Evolutionary conservation across 2,797 vertebrate genomes (phyloP), one percentile per base, ranked within the genome.

Genomic region (Macropodus opercularis): DNA sequence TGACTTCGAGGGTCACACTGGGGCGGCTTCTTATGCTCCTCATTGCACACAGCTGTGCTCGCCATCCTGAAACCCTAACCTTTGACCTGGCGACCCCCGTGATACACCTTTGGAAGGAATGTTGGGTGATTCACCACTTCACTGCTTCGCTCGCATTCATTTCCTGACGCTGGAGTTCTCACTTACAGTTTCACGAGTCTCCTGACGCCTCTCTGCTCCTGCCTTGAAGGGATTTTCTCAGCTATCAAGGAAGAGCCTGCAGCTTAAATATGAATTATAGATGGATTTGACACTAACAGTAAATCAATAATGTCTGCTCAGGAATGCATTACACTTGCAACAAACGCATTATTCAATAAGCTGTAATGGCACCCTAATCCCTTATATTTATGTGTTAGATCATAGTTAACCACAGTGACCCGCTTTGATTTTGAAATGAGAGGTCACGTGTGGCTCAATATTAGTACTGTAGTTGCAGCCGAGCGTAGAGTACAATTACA

Each of bases 11-110:
- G 90, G 91, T 92, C 91, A 91, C 9, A 39, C 63, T 38, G 73
- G 78, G 86, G 74, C 43, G 66, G 65, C 63, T 75, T 75, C 61
- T 80, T 81, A 63, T 42, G 43, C 74, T 85, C 77, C 84, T 93
- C 90, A 91, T 91, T 91, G 88, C 84, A 78, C 77, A 86, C 90
- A 93, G 91, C 91, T 92, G 91, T 79, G 81, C 76, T 85, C 62
- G 51, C 82, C 77, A 74, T 72, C 79, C 72, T 80, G 59, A 85
- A 63, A 74, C 69, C 76, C 66, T 87, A 54, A 91, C 90, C 90
- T 90, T 75, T 89, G 76, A 90, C 87, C 88, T 35, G 0, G 5
- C 54, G 75, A 84, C 88, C 87, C 67, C 55, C 13, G 49, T 34
- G 29, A 75, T 90, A 83, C 80, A 88, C 73, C 79, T 86, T 82